Percentiles rank a stretch among this genome's conserved stretches.
Conservation (phyloP, 1,140 invertebrate species). For the Aphis gossypii region DNA sequence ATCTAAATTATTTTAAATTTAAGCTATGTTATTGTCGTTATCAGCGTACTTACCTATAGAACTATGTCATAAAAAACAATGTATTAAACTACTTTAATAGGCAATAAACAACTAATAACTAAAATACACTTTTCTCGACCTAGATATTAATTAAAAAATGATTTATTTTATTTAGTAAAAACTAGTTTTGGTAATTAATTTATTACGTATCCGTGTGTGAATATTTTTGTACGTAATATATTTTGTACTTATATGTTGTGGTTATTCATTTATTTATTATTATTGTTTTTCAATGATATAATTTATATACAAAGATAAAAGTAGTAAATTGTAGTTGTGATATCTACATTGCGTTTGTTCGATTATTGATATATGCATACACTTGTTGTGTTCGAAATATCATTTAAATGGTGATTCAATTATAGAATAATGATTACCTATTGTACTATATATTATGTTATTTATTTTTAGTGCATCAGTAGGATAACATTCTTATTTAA, state of each 20-base stretch:
- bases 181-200: not conserved
- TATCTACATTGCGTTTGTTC: not conserved
- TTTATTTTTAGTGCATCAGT: not conserved
- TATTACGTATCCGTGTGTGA: not conserved
- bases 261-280: not conserved
- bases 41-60: not conserved
- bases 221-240: not conserved
- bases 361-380: not conserved
- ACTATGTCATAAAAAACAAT: not conserved
- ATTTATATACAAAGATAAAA: not conserved
- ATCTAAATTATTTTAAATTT: not conserved
- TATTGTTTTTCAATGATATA: not conserved
- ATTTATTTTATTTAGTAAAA: not conserved
- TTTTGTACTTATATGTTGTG: not conserved
- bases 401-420: not conserved
- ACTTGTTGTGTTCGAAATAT: not conserved
- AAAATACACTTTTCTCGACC: not conserved
- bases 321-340: not conserved
- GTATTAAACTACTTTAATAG: not conserved
- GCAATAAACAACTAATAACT: not conserved
- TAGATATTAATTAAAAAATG: not conserved
- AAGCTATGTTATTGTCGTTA: not conserved
- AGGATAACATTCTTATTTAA: not conserved
- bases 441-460: not conserved
- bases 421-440: not conserved